These are phyloP conservation scores for Rostratula benghalensis DNA, from an alignment of 2,113 vertebrate genomes.

Conservation along the genomic window DNA sequence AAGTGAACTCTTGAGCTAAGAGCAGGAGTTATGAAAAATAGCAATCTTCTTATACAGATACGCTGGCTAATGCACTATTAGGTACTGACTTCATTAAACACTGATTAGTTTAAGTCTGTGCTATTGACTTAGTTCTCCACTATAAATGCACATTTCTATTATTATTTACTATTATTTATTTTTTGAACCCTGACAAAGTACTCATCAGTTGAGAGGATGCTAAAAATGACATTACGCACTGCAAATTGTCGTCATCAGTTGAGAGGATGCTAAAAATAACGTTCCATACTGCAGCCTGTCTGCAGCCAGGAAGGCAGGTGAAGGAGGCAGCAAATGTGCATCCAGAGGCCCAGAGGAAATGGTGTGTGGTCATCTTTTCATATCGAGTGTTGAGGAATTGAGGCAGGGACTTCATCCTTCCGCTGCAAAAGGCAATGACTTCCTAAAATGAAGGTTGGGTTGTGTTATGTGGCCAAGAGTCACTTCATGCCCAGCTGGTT, in stretches of 20 bases:
- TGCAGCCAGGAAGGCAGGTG: not conserved
- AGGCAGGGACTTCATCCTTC: not conserved
- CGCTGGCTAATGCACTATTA: not conserved
- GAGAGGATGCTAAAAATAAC: not conserved
- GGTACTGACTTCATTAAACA: not conserved
- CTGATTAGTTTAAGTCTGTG: slow-evolving; percentile 6
- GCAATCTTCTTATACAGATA: not conserved
- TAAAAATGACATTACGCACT: not conserved
- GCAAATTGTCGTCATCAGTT: not conserved
- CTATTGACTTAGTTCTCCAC: not conserved
- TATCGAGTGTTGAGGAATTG: not conserved
- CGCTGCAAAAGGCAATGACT: not conserved
- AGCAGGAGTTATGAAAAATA: not conserved
- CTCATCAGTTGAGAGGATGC: not conserved
- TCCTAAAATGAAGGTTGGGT: not conserved
- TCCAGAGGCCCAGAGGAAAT: not conserved
- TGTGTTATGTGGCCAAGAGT: not conserved
- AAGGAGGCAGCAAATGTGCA: not conserved
- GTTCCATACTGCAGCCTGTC: not conserved
- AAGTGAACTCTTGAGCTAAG: not conserved
- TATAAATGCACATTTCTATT: not conserved
- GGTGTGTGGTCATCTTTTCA: not conserved
- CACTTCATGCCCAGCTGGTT: not conserved
- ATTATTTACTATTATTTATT: slow-evolving; percentile 5
- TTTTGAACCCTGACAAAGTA: not conserved